Percentiles rank a stretch among this genome's conserved stretches.
phyloP scores from a whole-genome alignment of 2,113 vertebrate species.

The Girardinichthys multiradiatus region DNA sequence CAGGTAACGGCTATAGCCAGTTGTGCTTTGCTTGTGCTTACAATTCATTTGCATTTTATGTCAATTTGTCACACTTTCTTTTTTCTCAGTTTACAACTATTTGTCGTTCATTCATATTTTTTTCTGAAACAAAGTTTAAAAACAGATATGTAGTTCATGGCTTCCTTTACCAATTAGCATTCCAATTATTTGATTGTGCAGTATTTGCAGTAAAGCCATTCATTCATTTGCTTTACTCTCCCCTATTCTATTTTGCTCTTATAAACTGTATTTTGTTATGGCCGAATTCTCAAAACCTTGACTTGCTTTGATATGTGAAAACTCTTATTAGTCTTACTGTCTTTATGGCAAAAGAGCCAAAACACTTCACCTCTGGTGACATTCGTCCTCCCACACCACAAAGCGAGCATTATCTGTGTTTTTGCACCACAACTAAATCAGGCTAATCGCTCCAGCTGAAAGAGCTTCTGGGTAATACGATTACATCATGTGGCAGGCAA shows the following conservation, averaged over 20 bases:
- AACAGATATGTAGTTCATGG: background rate
- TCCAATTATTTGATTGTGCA: too few relatives aligned
- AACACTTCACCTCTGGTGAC: constrained; percentile 29
- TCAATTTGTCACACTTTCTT: background rate
- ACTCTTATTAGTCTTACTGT: constrained; percentile 24
- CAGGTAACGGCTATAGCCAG: background rate
- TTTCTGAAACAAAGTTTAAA: background rate
- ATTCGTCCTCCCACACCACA: constrained; percentile 38
- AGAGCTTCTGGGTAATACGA: constrained; percentile 38
- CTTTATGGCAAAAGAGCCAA: constrained; percentile 16
- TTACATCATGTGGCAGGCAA: constrained; percentile 51
- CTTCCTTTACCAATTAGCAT: background rate
- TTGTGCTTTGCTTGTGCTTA: background rate
- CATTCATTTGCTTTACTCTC: too few relatives aligned
- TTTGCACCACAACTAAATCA: constrained; percentile 46
- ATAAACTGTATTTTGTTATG: too few relatives aligned
- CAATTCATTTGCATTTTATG: too few relatives aligned
- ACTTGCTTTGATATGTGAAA: constrained; percentile 10
- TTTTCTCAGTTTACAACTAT: background rate
- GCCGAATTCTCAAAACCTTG: background rate
- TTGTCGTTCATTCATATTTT: background rate
- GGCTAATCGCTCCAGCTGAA: constrained; percentile 44
- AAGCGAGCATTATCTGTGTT: constrained; percentile 50
- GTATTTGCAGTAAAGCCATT: too few relatives aligned
- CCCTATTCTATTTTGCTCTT: too few relatives aligned